Conservation (phyloP, 1,140 invertebrate species). For the Asbolus verrucosus region DNA sequence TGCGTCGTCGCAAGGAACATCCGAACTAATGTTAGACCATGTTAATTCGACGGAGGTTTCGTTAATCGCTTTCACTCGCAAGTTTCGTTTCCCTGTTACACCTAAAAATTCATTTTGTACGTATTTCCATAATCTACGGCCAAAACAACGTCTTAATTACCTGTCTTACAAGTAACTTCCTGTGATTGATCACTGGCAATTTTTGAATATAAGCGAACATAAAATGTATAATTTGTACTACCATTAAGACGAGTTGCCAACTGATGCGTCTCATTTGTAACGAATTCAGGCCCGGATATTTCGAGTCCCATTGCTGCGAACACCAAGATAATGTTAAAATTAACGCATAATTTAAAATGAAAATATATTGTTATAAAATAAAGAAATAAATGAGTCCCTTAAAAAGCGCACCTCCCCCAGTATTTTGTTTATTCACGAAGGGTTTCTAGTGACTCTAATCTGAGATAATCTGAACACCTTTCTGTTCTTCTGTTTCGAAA, state of each 20-base stretch:
- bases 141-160: no score
- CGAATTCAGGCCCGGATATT: conserved; percentile 69
- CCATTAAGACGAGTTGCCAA: conserved; percentile 70
- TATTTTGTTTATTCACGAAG: no score
- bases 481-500: no score
- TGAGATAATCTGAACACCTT: no score
- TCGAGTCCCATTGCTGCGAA: conserved; percentile 56
- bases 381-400: no score
- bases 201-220: conserved; percentile 72
- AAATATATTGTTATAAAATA: no score
- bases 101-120: no score
- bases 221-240: conserved; percentile 78
- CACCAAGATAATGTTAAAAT: no score
- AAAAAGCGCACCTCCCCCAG: no score
- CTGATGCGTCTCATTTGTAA: conserved; percentile 69
- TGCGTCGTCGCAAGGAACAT: conserved; percentile 71
- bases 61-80: conserved; percentile 68
- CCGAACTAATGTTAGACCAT: conserved; percentile 71
- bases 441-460: no score
- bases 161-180: conserved; percentile 72
- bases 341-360: no score
- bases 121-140: no score
- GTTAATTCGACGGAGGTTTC: conserved; percentile 70
- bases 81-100: conserved; percentile 70
- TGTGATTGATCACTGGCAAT: conserved; percentile 74